Evolutionary conservation across 2,113 vertebrate genomes (phyloP).

Genomic region (Lepus timidus): DNA sequence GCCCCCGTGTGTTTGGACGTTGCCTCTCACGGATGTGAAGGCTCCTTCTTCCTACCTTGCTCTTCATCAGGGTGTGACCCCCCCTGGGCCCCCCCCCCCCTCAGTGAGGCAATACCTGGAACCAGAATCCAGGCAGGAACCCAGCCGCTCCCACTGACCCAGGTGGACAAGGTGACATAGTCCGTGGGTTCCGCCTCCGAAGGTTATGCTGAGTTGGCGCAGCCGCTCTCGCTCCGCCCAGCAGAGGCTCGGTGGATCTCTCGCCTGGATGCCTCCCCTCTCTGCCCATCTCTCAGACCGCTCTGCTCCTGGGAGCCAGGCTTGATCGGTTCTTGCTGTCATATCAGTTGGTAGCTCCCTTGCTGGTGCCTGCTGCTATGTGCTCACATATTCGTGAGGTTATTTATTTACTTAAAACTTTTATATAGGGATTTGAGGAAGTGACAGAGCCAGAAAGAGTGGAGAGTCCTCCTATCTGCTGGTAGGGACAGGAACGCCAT

Average conservation of each 20-base stretch:
- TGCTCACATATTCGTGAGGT: neutral
- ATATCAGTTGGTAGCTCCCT: too few relatives aligned
- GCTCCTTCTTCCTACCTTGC: neutral
- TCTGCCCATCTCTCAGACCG: neutral
- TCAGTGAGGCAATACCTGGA: neutral
- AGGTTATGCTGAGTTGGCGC: neutral
- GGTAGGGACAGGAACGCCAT: too few relatives aligned
- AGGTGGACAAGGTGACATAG: neutral
- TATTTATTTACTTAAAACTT: neutral
- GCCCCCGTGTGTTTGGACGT: rapidly evolving
- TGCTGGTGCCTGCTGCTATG: neutral
- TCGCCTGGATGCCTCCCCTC: neutral
- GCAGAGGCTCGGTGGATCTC: neutral
- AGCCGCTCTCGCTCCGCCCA: neutral
- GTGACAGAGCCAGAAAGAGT: too few relatives aligned
- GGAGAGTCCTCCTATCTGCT: too few relatives aligned
- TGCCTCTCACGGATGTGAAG: neutral
- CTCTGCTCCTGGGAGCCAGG: neutral
- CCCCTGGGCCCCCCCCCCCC: too few relatives aligned
- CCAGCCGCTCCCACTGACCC: neutral
- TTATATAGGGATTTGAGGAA: too few relatives aligned
- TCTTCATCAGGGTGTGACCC: neutral
- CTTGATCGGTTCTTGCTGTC: neutral
- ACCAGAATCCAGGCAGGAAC: neutral
- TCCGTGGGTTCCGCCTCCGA: neutral